These are phyloP conservation scores for Ovis canadensis DNA, from an alignment of 2,113 vertebrate genomes.

Conservation along the genomic window DNA sequence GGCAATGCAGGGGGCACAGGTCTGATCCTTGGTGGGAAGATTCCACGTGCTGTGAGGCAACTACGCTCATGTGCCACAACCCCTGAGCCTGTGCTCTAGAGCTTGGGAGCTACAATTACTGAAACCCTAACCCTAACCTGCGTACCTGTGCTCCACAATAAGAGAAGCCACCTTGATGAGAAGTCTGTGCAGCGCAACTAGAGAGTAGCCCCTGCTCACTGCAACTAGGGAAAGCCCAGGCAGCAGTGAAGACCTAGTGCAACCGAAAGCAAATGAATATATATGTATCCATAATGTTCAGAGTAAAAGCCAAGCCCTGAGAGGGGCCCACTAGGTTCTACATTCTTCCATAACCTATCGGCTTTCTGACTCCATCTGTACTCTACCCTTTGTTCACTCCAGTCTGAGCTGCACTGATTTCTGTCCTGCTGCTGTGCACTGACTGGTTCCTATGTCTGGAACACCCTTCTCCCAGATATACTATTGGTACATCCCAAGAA, in stretches of 20 bases:
- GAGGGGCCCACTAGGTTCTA: neutral
- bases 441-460: neutral
- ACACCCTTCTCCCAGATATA: neutral
- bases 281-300: neutral
- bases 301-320: neutral
- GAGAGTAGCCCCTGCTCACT: neutral
- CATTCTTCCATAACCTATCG: neutral
- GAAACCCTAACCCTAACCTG: neutral
- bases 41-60: neutral
- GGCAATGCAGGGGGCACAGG: neutral
- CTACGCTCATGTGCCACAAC: neutral
- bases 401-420: neutral
- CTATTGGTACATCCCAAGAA: neutral
- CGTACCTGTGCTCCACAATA: neutral
- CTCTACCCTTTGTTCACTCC: neutral
- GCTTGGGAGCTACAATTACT: neutral
- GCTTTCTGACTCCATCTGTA: neutral
- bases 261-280: neutral
- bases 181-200: rapidly evolving
- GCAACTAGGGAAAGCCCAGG: neutral
- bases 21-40: neutral
- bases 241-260: neutral
- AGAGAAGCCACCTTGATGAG: neutral
- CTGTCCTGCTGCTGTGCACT: neutral
- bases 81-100: neutral